Conservation (phyloP, 37 sponge, comb jelly and placozoan genomes). For the Halisarca cf. caerulea region DNA sequence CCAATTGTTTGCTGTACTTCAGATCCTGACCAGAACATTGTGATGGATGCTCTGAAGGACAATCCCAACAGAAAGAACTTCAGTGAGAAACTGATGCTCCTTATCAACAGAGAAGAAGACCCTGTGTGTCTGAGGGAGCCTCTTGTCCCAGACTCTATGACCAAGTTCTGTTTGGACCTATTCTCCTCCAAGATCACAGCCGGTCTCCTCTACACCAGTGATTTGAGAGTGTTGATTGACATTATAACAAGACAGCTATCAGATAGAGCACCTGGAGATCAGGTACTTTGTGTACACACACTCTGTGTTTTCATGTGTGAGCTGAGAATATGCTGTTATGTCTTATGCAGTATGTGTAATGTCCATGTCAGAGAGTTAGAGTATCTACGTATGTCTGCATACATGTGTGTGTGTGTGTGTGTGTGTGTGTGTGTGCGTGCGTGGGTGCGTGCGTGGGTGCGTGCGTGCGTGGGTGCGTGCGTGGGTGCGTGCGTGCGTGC, state of each 20-base stretch:
- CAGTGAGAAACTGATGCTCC: conserved; percentile 83
- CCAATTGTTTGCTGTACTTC: not conserved
- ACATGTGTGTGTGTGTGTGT: too few species aligned
- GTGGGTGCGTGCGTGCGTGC: too few species aligned
- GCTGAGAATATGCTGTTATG: too few species aligned
- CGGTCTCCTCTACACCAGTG: conserved; percentile 81
- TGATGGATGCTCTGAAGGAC: conserved; percentile 66
- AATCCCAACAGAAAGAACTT: conserved; percentile 50
- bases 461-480: too few species aligned
- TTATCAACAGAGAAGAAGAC: conserved; percentile 88
- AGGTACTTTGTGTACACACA: conserved; percentile 58
- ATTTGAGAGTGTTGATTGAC: conserved; percentile 80
- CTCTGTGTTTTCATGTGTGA: too few species aligned
- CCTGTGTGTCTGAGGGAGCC: conserved; percentile 76
- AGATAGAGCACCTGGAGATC: conserved; percentile 63
- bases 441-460: too few species aligned
- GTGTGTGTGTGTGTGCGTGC: too few species aligned
- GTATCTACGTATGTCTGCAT: too few species aligned
- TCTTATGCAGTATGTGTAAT: too few species aligned
- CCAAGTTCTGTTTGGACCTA: conserved; percentile 75
- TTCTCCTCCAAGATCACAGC: conserved; percentile 57
- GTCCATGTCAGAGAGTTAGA: too few species aligned
- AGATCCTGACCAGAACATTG: conserved; percentile 70
- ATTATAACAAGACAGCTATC: conserved; percentile 74
- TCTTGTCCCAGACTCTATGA: conserved; percentile 69